These are phyloP conservation scores for Passerina amoena DNA, from an alignment of 2,113 vertebrate genomes.

Conservation along the genomic window DNA sequence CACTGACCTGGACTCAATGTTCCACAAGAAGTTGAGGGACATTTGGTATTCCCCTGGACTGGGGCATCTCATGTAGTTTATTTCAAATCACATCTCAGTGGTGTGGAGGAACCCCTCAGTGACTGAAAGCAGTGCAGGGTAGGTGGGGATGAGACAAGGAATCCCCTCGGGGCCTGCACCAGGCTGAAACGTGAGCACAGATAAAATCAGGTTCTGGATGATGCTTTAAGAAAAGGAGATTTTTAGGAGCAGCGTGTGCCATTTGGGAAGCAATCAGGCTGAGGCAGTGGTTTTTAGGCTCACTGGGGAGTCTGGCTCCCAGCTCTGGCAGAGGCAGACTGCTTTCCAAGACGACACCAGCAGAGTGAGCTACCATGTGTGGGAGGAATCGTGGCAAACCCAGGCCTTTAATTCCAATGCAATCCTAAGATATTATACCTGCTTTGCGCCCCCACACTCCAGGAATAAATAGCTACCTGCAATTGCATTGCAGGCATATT, in stretches of 20 bases:
- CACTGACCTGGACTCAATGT: neutral
- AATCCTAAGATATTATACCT: constrained; percentile 1
- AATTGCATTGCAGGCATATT: neutral
- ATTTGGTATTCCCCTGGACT: neutral
- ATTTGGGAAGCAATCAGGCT: neutral
- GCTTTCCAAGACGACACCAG: neutral
- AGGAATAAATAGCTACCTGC: constrained; percentile 37
- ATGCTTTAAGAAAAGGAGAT: rapidly evolving
- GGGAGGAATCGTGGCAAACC: constrained; percentile 50
- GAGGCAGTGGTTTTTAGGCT: neutral
- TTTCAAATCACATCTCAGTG: neutral
- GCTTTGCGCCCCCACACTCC: neutral
- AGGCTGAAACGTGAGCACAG: neutral
- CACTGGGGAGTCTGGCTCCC: neutral
- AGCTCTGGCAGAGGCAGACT: neutral
- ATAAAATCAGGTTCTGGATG: rapidly evolving
- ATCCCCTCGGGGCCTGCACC: neutral
- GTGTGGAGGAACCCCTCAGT: neutral
- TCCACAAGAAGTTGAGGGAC: neutral
- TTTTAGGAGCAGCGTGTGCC: neutral
- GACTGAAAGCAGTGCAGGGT: neutral
- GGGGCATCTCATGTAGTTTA: neutral
- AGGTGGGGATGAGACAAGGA: neutral
- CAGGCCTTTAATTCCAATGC: neutral
- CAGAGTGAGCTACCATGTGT: neutral